These are phyloP conservation scores for Aptenodytes forsteri DNA, from an alignment of 2,113 vertebrate species.

Conservation along the genomic window DNA sequence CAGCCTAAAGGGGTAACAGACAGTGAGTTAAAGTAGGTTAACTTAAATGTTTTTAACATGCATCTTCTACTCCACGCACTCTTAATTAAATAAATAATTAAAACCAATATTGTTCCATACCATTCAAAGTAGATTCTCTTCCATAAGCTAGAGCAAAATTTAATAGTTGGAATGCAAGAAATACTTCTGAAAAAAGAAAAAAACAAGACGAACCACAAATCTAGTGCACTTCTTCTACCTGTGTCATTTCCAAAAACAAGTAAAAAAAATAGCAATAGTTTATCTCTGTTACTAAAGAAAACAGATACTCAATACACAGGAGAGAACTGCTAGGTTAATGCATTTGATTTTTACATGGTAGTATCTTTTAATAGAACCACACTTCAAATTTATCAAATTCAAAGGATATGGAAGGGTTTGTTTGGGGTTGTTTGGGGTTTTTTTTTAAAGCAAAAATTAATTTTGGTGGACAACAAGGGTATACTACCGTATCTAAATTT, in stretches of 20 bases:
- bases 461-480: background rate
- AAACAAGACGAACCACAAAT: background rate
- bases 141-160: background rate
- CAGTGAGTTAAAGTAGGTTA: background rate
- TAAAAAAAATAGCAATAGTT: background rate
- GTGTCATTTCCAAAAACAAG: background rate
- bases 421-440: background rate
- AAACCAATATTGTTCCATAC: background rate
- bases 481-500: background rate
- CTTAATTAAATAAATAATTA: background rate
- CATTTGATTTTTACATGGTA: background rate
- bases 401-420: background rate
- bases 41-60: background rate
- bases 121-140: background rate
- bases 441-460: background rate
- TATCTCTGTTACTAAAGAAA: background rate
- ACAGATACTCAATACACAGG: background rate
- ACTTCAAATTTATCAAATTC: background rate
- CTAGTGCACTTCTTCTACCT: no score
- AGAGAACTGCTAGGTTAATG: background rate
- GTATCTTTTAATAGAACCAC: background rate
- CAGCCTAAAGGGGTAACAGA: background rate
- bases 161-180: background rate
- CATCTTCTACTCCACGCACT: background rate
- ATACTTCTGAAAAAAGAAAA: background rate